phyloP scores from a whole-genome alignment of 1,140 invertebrate genomes.

The Bombus confusus region DNA sequence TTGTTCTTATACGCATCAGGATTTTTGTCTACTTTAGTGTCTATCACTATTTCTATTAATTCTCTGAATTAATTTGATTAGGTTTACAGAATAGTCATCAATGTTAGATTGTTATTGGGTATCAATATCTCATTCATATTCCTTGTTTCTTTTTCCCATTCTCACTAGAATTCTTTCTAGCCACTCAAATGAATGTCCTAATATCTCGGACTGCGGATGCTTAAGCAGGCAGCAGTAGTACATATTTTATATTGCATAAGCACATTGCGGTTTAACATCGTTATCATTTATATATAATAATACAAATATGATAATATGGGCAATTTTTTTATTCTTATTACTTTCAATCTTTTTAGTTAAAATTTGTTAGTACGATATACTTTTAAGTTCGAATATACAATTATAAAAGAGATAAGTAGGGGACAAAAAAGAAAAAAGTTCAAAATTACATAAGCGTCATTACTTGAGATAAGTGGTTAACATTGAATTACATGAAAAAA shows the following conservation, averaged over 20 bases:
- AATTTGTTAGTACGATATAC: background rate
- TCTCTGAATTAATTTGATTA: too few species aligned
- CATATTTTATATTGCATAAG: background rate
- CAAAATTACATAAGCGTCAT: slow-evolving; percentile 11
- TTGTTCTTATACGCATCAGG: background rate
- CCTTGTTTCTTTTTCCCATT: background rate
- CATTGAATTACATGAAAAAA: background rate
- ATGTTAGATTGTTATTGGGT: background rate
- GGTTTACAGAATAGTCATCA: too few species aligned
- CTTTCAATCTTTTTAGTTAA: background rate
- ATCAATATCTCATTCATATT: background rate
- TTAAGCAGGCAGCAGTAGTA: background rate
- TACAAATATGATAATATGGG: background rate
- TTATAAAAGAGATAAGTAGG: background rate
- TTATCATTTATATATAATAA: background rate
- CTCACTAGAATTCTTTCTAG: background rate
- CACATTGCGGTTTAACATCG: background rate
- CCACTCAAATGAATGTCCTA: background rate
- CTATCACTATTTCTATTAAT: background rate
- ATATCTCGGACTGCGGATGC: background rate
- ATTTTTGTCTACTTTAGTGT: background rate
- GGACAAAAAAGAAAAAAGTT: background rate
- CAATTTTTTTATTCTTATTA: background rate
- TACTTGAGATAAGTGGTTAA: background rate
- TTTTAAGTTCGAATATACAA: background rate